Base-by-base conservation (phyloP, 2,113 vertebrate genomes). In the Cyphomyrus discorhynchus region DNA sequence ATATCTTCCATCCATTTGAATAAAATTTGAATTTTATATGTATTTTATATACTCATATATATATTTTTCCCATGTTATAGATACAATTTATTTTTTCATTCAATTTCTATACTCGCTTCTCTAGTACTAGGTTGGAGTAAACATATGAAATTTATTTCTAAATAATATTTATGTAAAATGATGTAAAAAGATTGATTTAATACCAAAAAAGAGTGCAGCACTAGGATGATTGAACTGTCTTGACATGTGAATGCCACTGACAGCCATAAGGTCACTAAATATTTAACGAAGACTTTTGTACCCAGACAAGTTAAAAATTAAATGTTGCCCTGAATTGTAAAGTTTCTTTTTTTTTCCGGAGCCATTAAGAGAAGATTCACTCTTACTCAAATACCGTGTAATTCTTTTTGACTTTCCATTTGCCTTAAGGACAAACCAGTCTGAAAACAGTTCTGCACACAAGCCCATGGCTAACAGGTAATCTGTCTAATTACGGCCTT, bases 401-500 rank as follows among this genome's bases (percentile, higher is more conserved):
- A 98, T 98, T 97, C 94, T 94, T 97, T 97, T 92, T 96, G 97
- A 97, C 97, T 98, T 97, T 97, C 96, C 96, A 97, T 98, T 97
- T 98, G 97, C 97, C 97, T 97, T 88, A 94, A 98, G 97, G 97
- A 97, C 94, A 97, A 95, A 96, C 94, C 93, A 89, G 96, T 97
- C 95, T 96, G 95, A 97, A 97, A 97, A 96, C 93, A 96, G 95
- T 95, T 97, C 96, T 94, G 96, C 94, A 96, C 95, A 97, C 93
- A 95, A 95, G 92, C 95, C 96, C 97, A 96, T 97, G 96, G 96
- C 96, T 97, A 97, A 97, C 97, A 98, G 97, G 97, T 98, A 98
- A 99, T 98, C 96, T 97, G 97, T 97, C 97, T 98, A 99, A 99
- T 99, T 98, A 98, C 95, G 95, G 96, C 94, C 95, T 95, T 93